Percentiles rank a stretch among this genome's conserved stretches.
phyloP scores from a whole-genome alignment of 2,888 invertebrate species.

The Stegana nigrithorax region DNA sequence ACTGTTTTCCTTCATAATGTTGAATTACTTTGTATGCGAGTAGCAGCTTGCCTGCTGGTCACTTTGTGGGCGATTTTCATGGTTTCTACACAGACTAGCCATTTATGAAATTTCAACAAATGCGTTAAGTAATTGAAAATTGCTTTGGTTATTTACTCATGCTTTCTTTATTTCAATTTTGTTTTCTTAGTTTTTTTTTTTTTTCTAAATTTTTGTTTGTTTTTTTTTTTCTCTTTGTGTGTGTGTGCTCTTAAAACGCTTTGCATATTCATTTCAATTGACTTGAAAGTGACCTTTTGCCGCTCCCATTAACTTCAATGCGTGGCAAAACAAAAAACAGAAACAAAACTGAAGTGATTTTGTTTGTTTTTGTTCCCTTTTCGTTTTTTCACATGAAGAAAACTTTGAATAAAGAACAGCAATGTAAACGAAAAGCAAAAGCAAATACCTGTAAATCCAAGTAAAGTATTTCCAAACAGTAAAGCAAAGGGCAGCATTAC shows the following conservation, averaged over 20 bases:
- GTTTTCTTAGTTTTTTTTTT: too few relatives aligned
- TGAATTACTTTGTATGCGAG: too few relatives aligned
- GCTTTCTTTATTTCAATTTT: too few relatives aligned
- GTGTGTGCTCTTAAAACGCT: not conserved
- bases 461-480: conserved; percentile 1
- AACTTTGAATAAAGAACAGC: not conserved
- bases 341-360: not conserved
- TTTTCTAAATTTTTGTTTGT: too few relatives aligned
- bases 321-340: not conserved
- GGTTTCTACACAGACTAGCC: too few relatives aligned
- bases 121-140: conserved; percentile 1
- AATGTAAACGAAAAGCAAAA: not conserved
- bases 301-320: not conserved
- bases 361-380: not conserved
- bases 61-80: too few relatives aligned
- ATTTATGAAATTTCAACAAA: too few relatives aligned
- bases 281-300: not conserved
- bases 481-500: not conserved
- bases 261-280: not conserved
- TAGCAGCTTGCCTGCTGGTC: too few relatives aligned
- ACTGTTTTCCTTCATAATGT: not conserved
- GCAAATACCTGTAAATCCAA: conserved; percentile 10
- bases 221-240: not conserved
- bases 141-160: not conserved
- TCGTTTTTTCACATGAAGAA: not conserved